Base-by-base conservation (phyloP, 2,888 invertebrate genomes). In the Nebria brevicollis region DNA sequence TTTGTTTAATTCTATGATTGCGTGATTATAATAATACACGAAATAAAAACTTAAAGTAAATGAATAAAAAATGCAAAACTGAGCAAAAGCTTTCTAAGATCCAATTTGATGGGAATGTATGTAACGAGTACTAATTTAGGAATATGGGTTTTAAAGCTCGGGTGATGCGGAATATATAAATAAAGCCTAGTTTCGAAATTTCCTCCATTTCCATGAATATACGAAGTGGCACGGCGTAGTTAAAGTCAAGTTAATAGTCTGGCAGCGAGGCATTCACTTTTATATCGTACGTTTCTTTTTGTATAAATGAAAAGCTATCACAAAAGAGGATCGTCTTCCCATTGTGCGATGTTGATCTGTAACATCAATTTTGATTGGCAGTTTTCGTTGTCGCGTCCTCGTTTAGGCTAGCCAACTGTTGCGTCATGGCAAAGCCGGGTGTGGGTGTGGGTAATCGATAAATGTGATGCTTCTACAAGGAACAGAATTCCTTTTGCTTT, bases 331-430 rank as follows among this genome's bases (percentile, higher is more conserved):
- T 77, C 77, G 72, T 15, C 20, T 72, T 15, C 13, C 34, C 20
- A 72, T 77, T 77, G 77, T 72, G 54, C 77, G 77, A 66, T 41
- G 77, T 65, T 77, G 72, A 72, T 72, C 77, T 77, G 78, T 66
- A 73, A 66, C 78, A 68, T 73, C 73, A 78, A 78, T 74, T 78
- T 78, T 78, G 78, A 78, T 78, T 78, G 78, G 78, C 74, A 77
- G 72, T 73, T 77, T 54, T 77, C 73, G 72, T 20, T 25, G 68
- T 68, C 68, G 68, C 66, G 68, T 66, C 42, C 20, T 76, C 66
- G 66, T 76, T 66, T 66, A 64, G 25, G 26, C 20, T 42, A 43
- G 75, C 75, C 54, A 43, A 25, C 75, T 68, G 42, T 68, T 66
- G 68, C 76, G 76, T 76, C 76, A 66, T 25, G 6, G 26, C 68